Percentiles rank a stretch among this genome's conserved stretches.
Conservation (phyloP, 2,797 vertebrate species). For the Saxicola maurus region DNA sequence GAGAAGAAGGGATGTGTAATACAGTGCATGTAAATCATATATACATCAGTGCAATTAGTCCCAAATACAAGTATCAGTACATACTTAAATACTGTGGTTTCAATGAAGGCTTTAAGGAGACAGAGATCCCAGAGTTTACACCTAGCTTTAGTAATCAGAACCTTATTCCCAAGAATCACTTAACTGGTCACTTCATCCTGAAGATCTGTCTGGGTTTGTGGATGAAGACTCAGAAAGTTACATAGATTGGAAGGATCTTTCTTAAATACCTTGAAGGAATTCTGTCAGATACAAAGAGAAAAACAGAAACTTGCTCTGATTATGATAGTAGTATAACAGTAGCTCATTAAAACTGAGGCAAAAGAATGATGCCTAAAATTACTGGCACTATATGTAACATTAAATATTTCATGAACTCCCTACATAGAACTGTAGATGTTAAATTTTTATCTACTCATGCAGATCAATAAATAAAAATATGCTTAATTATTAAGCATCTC, state of each 20-base stretch:
- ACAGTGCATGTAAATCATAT: not conserved
- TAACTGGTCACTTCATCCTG: not conserved
- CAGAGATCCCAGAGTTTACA: not conserved
- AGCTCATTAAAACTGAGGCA: not conserved
- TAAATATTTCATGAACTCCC: not conserved
- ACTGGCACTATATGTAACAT: not conserved
- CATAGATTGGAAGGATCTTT: not conserved
- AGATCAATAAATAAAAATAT: slow-evolving; percentile 28
- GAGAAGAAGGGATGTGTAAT: not conserved
- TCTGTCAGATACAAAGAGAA: not conserved
- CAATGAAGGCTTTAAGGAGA: not conserved
- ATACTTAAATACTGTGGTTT: not conserved
- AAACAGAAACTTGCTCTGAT: not conserved
- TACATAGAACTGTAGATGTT: not conserved
- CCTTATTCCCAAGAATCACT: not conserved
- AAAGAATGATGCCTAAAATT: not conserved
- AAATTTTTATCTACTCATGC: not conserved
- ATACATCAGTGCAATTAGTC: not conserved
- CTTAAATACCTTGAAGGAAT: not conserved
- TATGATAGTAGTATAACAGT: not conserved
- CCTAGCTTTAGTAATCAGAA: not conserved
- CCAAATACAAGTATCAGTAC: not conserved
- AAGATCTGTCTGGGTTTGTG: not conserved
- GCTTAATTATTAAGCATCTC: slow-evolving; percentile 43
- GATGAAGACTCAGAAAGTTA: not conserved